These are phyloP conservation scores for Syngnathus typhle DNA, from an alignment of 2,113 vertebrate species.

Conservation along the genomic window DNA sequence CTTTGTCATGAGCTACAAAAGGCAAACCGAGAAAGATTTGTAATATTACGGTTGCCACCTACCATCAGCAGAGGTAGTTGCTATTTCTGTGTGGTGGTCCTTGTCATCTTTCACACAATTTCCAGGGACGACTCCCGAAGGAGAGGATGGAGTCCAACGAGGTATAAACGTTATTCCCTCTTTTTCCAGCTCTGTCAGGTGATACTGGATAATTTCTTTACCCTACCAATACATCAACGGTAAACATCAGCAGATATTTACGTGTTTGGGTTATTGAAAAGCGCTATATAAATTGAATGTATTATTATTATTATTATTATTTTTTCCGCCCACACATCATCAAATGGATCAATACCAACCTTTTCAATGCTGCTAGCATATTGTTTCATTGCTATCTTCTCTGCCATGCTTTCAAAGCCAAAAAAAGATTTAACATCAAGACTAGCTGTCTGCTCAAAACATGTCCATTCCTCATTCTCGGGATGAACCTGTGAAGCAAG, in stretches of 20 bases:
- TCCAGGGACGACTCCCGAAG: conserved; percentile 63
- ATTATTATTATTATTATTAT: too few species aligned
- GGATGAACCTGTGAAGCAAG: conserved; percentile 82
- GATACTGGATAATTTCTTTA: conserved; percentile 95
- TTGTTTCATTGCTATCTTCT: conserved; percentile 96
- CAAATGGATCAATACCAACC: conserved; percentile 59
- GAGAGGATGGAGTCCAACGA: conserved; percentile 76
- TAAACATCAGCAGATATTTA: neutral
- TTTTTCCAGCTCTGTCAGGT: conserved; percentile 83
- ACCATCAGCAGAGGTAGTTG: conserved; percentile 78
- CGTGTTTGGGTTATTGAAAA: too few species aligned
- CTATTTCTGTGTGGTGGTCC: conserved; percentile 56
- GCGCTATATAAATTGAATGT: too few species aligned
- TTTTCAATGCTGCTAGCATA: conserved; percentile 94
- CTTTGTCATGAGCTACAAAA: neutral
- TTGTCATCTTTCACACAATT: conserved; percentile 63
- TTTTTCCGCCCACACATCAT: neutral
- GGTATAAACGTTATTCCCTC: conserved; percentile 85
- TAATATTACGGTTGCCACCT: conserved; percentile 3
- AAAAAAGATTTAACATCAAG: conserved; percentile 98
- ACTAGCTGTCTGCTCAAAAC: conserved; percentile 92
- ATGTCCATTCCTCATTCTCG: conserved; percentile 96
- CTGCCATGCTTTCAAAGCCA: conserved; percentile 93
- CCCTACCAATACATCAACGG: conserved; percentile 66
- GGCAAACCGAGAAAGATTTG: neutral